Conservation (phyloP, 2,797 vertebrate species). For the Oophaga sylvatica region DNA sequence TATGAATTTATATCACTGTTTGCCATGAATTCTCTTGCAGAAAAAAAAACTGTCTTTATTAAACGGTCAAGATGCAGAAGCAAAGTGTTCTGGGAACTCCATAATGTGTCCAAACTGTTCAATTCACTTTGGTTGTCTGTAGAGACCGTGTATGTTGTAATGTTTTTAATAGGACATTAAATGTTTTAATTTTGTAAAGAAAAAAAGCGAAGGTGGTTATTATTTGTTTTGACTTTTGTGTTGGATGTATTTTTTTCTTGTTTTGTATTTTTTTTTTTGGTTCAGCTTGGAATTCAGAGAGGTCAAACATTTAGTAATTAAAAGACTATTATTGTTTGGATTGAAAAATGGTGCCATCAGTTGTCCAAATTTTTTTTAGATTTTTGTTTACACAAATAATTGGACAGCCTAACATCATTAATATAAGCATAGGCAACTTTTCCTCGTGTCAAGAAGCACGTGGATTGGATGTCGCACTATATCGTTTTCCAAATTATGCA, state of each 20-base stretch:
- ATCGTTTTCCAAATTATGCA: too few species aligned
- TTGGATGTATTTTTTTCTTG: not conserved
- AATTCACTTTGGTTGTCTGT: constrained; percentile 28
- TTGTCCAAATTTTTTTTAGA: too few species aligned
- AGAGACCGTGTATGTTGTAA: constrained; percentile 29
- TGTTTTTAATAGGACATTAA: constrained; percentile 43
- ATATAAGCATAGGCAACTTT: too few species aligned
- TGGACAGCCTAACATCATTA: too few species aligned
- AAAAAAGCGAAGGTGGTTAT: not conserved
- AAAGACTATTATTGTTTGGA: not conserved
- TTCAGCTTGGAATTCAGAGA: not conserved
- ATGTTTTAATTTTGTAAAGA: constrained; percentile 48
- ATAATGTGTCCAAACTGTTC: not conserved
- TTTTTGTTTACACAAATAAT: too few species aligned
- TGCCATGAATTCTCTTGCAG: not conserved
- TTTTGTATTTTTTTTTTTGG: too few species aligned
- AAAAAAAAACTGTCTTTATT: not conserved
- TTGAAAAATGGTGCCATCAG: too few species aligned
- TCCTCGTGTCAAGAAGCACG: too few species aligned
- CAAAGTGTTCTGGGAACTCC: constrained; percentile 35
- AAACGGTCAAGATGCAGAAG: not conserved
- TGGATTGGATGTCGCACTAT: too few species aligned
- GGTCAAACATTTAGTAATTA: too few species aligned
- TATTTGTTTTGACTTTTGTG: not conserved
- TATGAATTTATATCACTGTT: not conserved